These are phyloP conservation scores for Zoanthus sociatus DNA, from an alignment of 92 coral and sea anemone species.

Conservation along the genomic window DNA sequence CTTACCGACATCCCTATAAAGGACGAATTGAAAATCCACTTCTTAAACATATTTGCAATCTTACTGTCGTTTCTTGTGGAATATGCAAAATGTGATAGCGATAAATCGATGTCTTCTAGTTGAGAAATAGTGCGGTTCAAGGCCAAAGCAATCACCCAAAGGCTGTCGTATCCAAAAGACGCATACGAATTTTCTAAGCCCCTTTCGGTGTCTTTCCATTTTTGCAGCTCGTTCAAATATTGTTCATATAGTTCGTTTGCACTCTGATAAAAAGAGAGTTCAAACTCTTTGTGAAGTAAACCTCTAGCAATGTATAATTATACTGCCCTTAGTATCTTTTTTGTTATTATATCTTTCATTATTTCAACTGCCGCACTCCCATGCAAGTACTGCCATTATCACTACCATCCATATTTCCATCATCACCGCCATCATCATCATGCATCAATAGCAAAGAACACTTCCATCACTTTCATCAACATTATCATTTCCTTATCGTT, in stretches of 20 bases:
- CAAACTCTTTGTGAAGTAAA: no score
- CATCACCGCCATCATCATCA: no score
- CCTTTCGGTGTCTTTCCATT: conserved; percentile 16
- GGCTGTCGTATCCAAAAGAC: conserved; percentile 76
- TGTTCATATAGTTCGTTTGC: conserved; percentile 47
- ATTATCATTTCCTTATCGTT: no score
- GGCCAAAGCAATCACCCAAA: conserved; percentile 74
- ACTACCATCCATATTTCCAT: no score
- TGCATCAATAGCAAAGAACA: no score
- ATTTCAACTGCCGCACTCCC: no score
- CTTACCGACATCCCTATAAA: conserved; percentile 83
- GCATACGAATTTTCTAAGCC: conserved; percentile 62
- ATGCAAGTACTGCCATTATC: no score
- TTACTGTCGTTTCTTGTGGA: conserved; percentile 32
- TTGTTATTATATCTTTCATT: no score
- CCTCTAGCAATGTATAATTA: no score
- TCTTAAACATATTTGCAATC: conserved; percentile 28
- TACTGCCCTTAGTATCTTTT: no score
- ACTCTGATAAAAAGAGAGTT: conserved; percentile 29
- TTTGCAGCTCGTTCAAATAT: conserved; percentile 43
- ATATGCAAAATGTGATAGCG: conserved; percentile 70
- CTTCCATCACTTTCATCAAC: no score
- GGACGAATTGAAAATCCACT: conserved; percentile 47
- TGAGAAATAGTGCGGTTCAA: conserved; percentile 60
- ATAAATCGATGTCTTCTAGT: conserved; percentile 54